phyloP scores from a whole-genome alignment of 2,797 vertebrate species.

The Gobio occitaniae region DNA sequence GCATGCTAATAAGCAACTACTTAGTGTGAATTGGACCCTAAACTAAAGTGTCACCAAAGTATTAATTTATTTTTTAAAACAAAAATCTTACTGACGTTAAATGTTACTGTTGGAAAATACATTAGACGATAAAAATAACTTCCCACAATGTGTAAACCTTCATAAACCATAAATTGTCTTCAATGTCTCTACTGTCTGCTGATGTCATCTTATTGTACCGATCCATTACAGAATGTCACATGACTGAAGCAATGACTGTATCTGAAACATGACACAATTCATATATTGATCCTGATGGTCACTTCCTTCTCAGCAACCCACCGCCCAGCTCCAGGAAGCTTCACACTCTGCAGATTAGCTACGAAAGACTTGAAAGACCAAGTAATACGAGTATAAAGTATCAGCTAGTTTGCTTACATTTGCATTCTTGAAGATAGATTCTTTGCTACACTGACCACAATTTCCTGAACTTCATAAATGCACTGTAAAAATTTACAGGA shows the following conservation, averaged over 20 bases:
- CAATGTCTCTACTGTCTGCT: constrained; percentile 1
- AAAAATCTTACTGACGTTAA: background rate
- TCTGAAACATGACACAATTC: constrained; percentile 18
- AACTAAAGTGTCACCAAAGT: background rate
- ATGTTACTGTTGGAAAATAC: background rate
- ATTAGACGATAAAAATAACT: background rate
- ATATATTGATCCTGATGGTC: background rate
- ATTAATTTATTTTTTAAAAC: background rate
- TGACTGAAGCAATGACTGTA: background rate
- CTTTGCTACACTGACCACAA: background rate
- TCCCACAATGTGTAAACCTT: background rate
- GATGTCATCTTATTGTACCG: constrained; percentile 6
- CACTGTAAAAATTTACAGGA: too few relatives aligned
- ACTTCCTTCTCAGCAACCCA: background rate
- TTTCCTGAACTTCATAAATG: background rate
- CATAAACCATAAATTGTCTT: background rate
- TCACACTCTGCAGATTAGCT: background rate
- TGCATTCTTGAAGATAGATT: background rate
- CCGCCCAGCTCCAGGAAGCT: background rate
- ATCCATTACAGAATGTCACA: constrained; percentile 9
- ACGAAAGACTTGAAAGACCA: background rate
- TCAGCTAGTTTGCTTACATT: background rate
- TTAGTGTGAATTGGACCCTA: background rate
- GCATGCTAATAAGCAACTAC: background rate
- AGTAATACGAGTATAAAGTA: background rate